Conservation (phyloP, 35 echinoderm and acorn worm genomes). For the Lytechinus pictus region DNA sequence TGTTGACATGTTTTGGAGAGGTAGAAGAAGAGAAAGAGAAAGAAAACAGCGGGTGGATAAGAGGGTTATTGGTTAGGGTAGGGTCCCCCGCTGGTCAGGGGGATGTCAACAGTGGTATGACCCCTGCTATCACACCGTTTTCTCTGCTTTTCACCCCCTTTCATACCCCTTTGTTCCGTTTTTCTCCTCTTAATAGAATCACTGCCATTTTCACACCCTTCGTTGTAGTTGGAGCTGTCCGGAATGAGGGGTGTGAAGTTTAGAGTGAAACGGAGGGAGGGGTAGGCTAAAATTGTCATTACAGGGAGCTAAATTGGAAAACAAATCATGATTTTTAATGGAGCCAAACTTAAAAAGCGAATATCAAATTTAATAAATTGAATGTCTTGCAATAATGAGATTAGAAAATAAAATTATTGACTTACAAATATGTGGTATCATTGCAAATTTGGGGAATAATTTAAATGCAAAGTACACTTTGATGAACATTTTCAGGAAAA, state of each 20-base stretch:
- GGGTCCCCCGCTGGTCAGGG: not conserved
- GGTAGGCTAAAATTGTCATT: not conserved
- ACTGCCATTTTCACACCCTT: constrained; percentile 8
- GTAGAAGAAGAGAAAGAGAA: not conserved
- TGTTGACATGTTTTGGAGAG: constrained; percentile 44
- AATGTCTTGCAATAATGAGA: not conserved
- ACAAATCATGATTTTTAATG: not conserved
- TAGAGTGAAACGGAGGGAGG: not conserved
- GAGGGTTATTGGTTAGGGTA: not conserved
- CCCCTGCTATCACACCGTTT: constrained; percentile 44
- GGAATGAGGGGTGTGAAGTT: not conserved
- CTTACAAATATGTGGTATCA: not conserved
- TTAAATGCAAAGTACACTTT: not conserved
- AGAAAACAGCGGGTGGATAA: constrained; percentile 20
- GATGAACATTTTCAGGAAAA: not conserved
- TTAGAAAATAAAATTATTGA: not conserved
- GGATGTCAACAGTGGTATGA: constrained; percentile 1
- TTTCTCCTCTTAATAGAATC: constrained; percentile 5
- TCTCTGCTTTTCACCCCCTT: constrained; percentile 13
- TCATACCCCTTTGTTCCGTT: not conserved
- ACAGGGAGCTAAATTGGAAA: not conserved
- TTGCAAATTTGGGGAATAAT: not conserved
- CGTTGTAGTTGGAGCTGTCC: not conserved
- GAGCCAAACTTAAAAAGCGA: not conserved
- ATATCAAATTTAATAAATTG: not conserved